These are phyloP conservation scores for Fratercula arctica DNA, from an alignment of 2,797 vertebrate genomes.

Conservation along the genomic window DNA sequence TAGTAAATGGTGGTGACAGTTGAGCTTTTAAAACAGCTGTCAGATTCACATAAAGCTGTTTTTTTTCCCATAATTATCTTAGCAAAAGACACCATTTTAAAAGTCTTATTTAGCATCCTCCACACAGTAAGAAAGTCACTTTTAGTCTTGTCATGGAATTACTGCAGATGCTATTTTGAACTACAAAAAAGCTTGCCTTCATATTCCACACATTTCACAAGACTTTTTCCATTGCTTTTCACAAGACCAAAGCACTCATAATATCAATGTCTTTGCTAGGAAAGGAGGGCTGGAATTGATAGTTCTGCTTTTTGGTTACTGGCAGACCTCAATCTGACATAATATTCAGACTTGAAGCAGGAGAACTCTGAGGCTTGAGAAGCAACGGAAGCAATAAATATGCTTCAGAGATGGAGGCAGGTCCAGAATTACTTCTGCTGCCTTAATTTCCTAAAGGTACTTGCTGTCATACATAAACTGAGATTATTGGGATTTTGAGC, in stretches of 20 bases:
- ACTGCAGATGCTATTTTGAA: conserved; percentile 4
- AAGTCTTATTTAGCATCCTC: conserved; percentile 2
- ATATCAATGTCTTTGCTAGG: neutral
- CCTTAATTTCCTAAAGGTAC: neutral
- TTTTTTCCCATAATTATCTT: neutral
- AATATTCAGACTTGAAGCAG: neutral
- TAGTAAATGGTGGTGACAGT: neutral
- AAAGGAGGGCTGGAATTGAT: neutral
- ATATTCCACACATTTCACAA: neutral
- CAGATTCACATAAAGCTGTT: neutral
- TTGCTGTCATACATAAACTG: neutral
- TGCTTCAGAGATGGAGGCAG: neutral
- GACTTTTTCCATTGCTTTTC: neutral
- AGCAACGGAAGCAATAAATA: neutral
- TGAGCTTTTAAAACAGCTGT: conserved; percentile 21
- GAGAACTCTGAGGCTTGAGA: neutral
- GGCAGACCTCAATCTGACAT: neutral
- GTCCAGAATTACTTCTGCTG: neutral
- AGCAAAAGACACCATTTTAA: neutral
- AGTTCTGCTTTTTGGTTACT: neutral
- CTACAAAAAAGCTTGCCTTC: neutral
- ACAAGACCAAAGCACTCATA: neutral
- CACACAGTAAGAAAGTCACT: neutral
- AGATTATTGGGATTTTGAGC: neutral
- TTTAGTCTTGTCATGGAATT: neutral